These are phyloP conservation scores for Penaeus japonicus DNA, from an alignment of 1,140 invertebrate species.

Conservation along the genomic window DNA sequence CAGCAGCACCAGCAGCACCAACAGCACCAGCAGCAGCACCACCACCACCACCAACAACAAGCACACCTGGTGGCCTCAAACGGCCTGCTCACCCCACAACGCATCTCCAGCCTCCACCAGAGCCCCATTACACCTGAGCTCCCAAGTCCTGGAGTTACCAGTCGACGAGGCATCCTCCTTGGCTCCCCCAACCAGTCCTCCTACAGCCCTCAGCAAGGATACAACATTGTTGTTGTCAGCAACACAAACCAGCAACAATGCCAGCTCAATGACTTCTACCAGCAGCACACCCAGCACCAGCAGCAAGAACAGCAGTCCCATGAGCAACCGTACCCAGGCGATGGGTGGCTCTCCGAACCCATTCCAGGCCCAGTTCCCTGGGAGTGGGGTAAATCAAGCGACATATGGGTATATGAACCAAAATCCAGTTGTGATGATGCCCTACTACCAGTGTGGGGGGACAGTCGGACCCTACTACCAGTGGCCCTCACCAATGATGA, in stretches of 20 bases:
- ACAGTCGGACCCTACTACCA: slow-evolving; percentile 19
- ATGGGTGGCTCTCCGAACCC: not conserved
- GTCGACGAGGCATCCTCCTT: not conserved
- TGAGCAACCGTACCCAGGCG: not conserved
- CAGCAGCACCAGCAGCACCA: not conserved
- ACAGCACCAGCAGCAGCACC: not conserved
- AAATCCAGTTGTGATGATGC: slow-evolving; percentile 13
- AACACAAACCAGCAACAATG: not conserved
- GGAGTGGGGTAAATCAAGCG: slow-evolving; percentile 15
- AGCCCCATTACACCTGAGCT: not conserved
- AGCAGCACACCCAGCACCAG: not conserved
- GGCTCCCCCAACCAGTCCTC: not conserved
- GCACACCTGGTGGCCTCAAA: too few species aligned
- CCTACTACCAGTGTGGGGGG: slow-evolving; percentile 24
- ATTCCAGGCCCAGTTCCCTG: not conserved
- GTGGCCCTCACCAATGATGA: slow-evolving; percentile 15
- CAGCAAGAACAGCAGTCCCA: slow-evolving; percentile 14
- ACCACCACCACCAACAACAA: too few species aligned
- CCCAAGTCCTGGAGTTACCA: not conserved
- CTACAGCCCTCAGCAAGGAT: slow-evolving; percentile 8
- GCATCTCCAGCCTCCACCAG: not conserved
- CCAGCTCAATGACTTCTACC: not conserved
- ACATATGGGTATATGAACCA: slow-evolving; percentile 18
- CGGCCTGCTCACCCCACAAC: too few species aligned
- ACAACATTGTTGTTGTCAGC: not conserved